phyloP scores from a whole-genome alignment of 2,113 vertebrate genomes.

The Athene noctua region DNA sequence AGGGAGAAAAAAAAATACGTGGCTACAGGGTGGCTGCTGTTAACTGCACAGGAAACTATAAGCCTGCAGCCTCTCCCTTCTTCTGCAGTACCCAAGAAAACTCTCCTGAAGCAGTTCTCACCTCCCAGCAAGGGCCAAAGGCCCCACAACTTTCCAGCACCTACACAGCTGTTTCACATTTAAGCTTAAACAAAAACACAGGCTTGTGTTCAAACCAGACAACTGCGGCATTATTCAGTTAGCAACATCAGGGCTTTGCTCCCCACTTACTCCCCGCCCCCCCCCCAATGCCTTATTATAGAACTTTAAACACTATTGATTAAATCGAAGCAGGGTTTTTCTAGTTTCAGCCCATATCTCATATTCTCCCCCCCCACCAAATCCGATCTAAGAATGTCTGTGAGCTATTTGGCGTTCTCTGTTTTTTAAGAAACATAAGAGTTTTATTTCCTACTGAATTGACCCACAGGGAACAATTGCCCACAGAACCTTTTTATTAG shows the following conservation, averaged over 20 bases:
- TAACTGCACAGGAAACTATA: neutral
- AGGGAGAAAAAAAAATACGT: neutral
- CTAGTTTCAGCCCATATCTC: neutral
- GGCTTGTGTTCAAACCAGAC: constrained; percentile 21
- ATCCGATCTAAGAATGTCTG: neutral
- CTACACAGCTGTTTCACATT: constrained; percentile 62
- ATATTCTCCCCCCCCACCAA: neutral
- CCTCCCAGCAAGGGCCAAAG: constrained; percentile 26
- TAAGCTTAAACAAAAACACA: constrained; percentile 25
- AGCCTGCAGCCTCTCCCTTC: neutral
- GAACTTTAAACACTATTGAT: neutral
- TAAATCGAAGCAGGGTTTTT: neutral
- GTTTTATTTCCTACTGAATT: constrained; percentile 68
- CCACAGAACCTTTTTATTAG: constrained; percentile 76
- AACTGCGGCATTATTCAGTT: constrained; percentile 45
- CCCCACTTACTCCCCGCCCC: neutral
- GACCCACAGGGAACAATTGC: constrained; percentile 72
- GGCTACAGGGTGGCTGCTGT: neutral
- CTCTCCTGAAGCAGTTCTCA: neutral
- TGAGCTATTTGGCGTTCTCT: neutral
- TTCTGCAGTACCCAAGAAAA: neutral
- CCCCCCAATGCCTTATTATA: neutral
- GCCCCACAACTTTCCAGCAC: constrained; percentile 3
- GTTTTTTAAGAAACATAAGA: constrained; percentile 7
- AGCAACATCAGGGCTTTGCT: neutral